Evolutionary conservation across 2,113 vertebrate genomes (phyloP).

Genomic region (Brachionichthys hirsutus): DNA sequence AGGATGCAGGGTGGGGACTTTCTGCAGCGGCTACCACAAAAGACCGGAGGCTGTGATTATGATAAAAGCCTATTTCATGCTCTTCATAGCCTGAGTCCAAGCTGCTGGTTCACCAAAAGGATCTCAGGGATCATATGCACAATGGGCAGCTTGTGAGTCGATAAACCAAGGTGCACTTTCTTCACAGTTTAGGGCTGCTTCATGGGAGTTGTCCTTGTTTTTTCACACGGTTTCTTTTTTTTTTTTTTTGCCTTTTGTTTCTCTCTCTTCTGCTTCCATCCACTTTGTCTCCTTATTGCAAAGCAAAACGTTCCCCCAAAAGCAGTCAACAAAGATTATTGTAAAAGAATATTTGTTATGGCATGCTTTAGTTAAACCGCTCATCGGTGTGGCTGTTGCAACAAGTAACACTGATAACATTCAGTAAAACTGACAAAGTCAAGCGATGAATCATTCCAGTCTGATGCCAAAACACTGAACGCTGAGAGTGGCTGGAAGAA

Average conservation of each 20-base stretch:
- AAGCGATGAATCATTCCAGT: not conserved
- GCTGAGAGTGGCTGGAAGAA: not conserved
- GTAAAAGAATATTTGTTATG: not conserved
- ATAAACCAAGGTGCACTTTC: constrained; percentile 14
- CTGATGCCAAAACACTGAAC: not conserved
- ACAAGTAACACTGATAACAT: not conserved
- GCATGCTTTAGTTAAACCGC: not conserved
- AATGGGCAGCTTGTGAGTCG: constrained; percentile 21
- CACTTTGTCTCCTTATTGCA: not conserved
- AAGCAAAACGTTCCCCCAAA: not conserved
- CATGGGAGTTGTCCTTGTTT: constrained; percentile 3
- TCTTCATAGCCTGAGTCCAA: constrained; percentile 39
- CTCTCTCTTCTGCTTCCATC: not conserved
- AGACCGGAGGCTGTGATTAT: constrained; percentile 46
- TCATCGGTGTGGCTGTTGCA: not conserved
- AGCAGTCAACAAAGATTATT: not conserved
- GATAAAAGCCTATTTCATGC: constrained; percentile 57
- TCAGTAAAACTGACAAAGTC: not conserved
- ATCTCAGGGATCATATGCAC: constrained; percentile 32
- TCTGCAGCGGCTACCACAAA: constrained; percentile 48
- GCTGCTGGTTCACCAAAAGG: constrained; percentile 33
- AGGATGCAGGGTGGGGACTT: constrained; percentile 55
- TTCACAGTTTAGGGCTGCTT: constrained; percentile 6
- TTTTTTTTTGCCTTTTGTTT: no score
- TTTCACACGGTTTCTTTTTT: not conserved